A percentile compares a stretch with the other conserved stretches of the same genome.
Conservation (phyloP, 2,888 invertebrate species). For the Mellilla xanthometata region DNA sequence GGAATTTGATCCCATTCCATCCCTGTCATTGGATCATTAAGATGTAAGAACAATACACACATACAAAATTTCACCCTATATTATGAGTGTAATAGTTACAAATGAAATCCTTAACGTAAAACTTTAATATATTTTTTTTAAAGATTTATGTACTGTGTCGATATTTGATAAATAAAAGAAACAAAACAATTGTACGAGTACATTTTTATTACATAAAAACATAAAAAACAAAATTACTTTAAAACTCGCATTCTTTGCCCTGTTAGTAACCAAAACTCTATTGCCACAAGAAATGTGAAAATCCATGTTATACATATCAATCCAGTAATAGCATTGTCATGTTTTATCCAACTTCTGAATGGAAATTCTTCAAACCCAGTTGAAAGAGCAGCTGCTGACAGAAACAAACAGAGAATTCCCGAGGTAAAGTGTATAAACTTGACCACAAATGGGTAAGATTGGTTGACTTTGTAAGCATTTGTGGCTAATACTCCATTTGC, state of each 20-base stretch:
- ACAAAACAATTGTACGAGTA: neutral
- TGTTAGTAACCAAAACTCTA: constrained; percentile 42
- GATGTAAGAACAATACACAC: no score
- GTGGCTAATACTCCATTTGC: constrained; percentile 39
- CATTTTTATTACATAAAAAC: neutral
- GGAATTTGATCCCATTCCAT: no score
- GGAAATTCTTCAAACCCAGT: constrained; percentile 38
- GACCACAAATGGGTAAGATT: constrained; percentile 26
- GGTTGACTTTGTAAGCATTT: constrained; percentile 32
- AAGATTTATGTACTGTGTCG: no score
- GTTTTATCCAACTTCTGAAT: constrained; percentile 40
- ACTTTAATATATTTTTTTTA: no score
- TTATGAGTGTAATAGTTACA: no score
- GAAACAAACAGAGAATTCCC: constrained; percentile 39
- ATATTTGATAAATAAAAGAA: no score
- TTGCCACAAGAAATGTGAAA: constrained; percentile 39
- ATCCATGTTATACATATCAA: constrained; percentile 32
- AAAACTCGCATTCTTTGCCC: constrained; percentile 28
- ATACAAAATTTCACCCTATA: no score
- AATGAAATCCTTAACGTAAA: no score
- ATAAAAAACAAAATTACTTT: constrained; percentile 4
- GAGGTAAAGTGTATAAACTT: constrained; percentile 42
- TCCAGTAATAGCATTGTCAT: constrained; percentile 27
- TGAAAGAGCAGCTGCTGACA: constrained; percentile 43
- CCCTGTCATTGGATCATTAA: no score